Evolutionary conservation across 2,888 invertebrate species (phyloP).

Genomic region (Nomada goodeniana): DNA sequence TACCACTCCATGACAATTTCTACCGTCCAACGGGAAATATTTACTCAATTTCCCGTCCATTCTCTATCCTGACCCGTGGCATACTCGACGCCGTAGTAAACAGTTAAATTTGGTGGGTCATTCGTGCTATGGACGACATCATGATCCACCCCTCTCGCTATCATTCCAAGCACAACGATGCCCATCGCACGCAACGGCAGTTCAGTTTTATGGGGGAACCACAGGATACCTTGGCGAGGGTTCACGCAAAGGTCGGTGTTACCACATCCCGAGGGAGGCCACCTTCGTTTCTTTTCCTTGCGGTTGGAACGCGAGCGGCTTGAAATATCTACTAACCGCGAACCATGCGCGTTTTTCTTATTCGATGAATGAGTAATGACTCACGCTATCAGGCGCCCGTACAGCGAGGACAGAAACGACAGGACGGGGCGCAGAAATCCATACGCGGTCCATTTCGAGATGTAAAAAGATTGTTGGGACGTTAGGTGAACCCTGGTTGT

Average conservation of each 20-base stretch:
- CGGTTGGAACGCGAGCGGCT: constrained; percentile 54
- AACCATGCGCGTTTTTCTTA: constrained; percentile 59
- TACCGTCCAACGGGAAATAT: constrained; percentile 18
- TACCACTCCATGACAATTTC: neutral
- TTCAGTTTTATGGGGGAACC: constrained; percentile 66
- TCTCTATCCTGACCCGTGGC: constrained; percentile 16
- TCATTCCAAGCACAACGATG: constrained; percentile 60
- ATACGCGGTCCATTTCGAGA: constrained; percentile 44
- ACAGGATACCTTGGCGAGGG: constrained; percentile 61
- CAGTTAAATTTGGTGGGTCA: constrained; percentile 56
- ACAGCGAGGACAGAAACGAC: constrained; percentile 43
- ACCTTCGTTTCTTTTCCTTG: constrained; percentile 52
- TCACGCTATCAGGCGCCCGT: constrained; percentile 56
- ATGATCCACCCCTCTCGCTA: constrained; percentile 38
- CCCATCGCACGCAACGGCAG: constrained; percentile 68
- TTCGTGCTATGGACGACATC: constrained; percentile 41
- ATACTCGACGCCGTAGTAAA: neutral
- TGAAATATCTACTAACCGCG: constrained; percentile 70
- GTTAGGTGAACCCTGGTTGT: neutral
- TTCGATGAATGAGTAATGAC: constrained; percentile 71
- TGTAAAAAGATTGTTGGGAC: constrained; percentile 17
- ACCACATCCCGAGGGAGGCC: constrained; percentile 61
- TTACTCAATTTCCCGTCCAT: constrained; percentile 33
- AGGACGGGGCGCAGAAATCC: constrained; percentile 24
- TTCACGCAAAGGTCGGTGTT: constrained; percentile 65